Conservation (phyloP, 2,797 vertebrate species). For the Knipowitschia caucasica region DNA sequence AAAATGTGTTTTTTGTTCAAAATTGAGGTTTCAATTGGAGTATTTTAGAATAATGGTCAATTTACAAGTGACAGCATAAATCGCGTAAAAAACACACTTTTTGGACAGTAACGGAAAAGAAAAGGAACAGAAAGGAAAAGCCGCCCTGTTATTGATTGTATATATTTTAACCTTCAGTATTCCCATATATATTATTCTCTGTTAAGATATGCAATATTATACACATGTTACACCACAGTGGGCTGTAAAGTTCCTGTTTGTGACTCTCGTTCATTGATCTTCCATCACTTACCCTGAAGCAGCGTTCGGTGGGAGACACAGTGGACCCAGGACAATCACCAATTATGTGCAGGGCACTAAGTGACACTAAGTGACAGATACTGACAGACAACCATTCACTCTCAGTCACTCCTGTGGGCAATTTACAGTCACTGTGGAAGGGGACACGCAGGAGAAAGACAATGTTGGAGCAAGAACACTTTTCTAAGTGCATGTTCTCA, state of each 20-base stretch:
- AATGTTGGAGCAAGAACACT: background rate
- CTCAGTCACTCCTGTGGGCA: conserved; percentile 12
- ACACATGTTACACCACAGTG: background rate
- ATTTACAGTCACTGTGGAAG: conserved; percentile 6
- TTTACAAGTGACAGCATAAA: conserved; percentile 34
- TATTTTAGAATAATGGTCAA: conserved; percentile 31
- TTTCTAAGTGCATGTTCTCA: background rate
- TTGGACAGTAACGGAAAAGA: too few species aligned
- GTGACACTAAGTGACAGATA: conserved; percentile 7
- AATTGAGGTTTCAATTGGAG: conserved; percentile 32
- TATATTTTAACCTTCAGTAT: background rate
- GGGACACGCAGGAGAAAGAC: conserved; percentile 2
- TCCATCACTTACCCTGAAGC: conserved; percentile 5
- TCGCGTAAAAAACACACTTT: conserved; percentile 21
- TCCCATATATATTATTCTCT: background rate
- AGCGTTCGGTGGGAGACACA: conserved; percentile 1
- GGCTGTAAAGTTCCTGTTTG: background rate
- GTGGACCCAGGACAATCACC: conserved; percentile 9
- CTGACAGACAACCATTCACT: conserved; percentile 15
- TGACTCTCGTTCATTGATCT: conserved; percentile 2
- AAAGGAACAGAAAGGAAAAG: conserved; percentile 4
- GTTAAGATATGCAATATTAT: background rate
- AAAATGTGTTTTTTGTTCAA: conserved; percentile 25
- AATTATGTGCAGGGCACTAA: conserved; percentile 9
- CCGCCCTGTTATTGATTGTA: background rate